Conservation (phyloP, 2,113 vertebrate species). For the Gymnobelideus leadbeateri region DNA sequence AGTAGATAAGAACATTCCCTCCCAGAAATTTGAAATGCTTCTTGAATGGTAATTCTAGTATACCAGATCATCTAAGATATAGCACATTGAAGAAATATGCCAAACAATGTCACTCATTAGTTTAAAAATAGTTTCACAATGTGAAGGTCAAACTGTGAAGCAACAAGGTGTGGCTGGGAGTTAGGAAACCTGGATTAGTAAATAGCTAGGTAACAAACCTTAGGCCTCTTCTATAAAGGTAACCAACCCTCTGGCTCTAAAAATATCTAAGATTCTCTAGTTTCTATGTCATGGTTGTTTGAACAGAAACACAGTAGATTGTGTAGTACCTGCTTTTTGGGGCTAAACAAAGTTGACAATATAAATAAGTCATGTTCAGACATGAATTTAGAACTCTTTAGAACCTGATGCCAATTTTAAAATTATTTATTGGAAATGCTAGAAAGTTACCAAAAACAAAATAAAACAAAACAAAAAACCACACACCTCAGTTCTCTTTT, state of each 20-base stretch:
- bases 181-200: neutral
- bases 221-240: neutral
- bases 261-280: neutral
- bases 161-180: neutral
- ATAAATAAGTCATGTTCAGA: constrained; percentile 37
- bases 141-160: neutral
- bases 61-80: neutral
- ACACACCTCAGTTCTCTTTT: constrained; percentile 65
- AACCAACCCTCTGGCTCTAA: neutral
- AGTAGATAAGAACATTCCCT: neutral
- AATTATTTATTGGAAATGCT: constrained; percentile 85
- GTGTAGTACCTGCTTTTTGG: neutral
- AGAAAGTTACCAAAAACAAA: constrained; percentile 79
- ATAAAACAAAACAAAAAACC: neutral
- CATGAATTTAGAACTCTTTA: constrained; percentile 38
- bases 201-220: neutral
- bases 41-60: neutral
- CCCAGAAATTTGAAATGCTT: neutral
- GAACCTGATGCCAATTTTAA: constrained; percentile 70
- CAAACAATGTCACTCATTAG: neutral
- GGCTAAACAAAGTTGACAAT: neutral
- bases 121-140: neutral
- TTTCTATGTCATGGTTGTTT: neutral
- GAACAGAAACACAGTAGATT: neutral
- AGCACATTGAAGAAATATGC: neutral